Conservation (phyloP, 2,888 invertebrate genomes). For the Phortica magna region DNA sequence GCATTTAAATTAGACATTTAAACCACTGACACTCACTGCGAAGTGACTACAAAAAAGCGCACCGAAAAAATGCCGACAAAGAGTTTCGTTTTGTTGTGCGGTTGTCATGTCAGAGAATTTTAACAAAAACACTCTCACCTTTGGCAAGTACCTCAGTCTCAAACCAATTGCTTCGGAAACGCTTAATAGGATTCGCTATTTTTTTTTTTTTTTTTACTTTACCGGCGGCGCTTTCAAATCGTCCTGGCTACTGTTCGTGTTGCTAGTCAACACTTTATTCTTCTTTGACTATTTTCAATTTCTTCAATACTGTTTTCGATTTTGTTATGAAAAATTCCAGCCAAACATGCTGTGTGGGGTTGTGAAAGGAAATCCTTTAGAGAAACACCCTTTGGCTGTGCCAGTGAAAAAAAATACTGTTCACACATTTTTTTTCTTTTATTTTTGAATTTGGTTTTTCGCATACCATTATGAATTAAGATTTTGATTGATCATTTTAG, state of each 20-base stretch:
- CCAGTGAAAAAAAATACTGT: constrained; percentile 57
- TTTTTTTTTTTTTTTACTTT: constrained; percentile 64
- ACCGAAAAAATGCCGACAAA: constrained; percentile 30
- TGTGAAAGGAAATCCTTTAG: neutral
- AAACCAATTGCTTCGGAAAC: constrained; percentile 56
- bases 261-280: constrained; percentile 46
- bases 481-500: constrained; percentile 65
- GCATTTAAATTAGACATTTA: constrained; percentile 77
- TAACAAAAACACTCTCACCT: constrained; percentile 51
- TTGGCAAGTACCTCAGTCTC: constrained; percentile 45
- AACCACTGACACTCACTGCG: constrained; percentile 48
- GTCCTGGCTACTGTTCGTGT: constrained; percentile 34
- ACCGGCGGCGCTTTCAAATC: constrained; percentile 53
- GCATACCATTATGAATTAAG: constrained; percentile 70
- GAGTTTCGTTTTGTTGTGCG: neutral
- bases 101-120: neutral
- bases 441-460: constrained; percentile 38
- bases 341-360: constrained; percentile 32
- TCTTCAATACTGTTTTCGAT: constrained; percentile 62
- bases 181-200: constrained; percentile 65
- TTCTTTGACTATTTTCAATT: constrained; percentile 54
- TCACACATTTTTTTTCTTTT: constrained; percentile 49
- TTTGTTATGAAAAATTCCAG: constrained; percentile 60
- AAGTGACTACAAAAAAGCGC: constrained; percentile 15
- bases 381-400: constrained; percentile 54